Evolutionary conservation across 2,113 vertebrate species (phyloP), one percentile per base, ranked within the genome.

Genomic region (Solea solea): DNA sequence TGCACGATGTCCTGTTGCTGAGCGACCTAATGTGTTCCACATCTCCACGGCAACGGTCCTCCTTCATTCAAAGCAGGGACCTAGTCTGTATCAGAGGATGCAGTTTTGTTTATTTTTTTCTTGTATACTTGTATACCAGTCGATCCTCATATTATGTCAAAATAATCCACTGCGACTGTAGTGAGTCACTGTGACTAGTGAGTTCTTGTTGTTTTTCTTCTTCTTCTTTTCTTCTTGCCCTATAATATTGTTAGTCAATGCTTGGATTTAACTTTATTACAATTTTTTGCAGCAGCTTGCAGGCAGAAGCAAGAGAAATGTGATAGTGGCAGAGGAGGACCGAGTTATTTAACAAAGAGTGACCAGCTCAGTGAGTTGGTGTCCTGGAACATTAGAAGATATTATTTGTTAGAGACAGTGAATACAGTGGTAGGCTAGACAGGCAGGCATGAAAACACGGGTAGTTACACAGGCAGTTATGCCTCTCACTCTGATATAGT

Each of bases 31-130:
- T 88, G 87, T 88, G 86, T 89, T 89, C 62, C 76, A 54, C 28
- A 85, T 94, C 82, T 86, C 92, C 91, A 90, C 77, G 81, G 90
- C 91, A 93, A 94, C 93, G 64, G 81, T 89, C 84, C 86, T 91
- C 88, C 76, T 87, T 73, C 77, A 74, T 80, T 64, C 70, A 83
- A 72, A 84, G 74, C 65, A 61, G 63, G 58, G 53, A 66, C 16
- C 64, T 39, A 28, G 56, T 65, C 60, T 46, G 39, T 62, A 69
- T 72, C 51, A 62, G 57, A 70, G 62, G 78, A 76, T 72, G 64
- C 28, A 28, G 9, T 25, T 39, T 79, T 15, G 72, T 74, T 46
- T 71, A 40, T 7, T 46, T 49, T 15, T 28, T 15, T 12, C 4
- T 27, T 49, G 11, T 28, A 16, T n/a, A 16, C 9, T n/a, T 4